phyloP scores from a whole-genome alignment of 2,888 invertebrate species.

The Lissocephala sabroskyi region DNA sequence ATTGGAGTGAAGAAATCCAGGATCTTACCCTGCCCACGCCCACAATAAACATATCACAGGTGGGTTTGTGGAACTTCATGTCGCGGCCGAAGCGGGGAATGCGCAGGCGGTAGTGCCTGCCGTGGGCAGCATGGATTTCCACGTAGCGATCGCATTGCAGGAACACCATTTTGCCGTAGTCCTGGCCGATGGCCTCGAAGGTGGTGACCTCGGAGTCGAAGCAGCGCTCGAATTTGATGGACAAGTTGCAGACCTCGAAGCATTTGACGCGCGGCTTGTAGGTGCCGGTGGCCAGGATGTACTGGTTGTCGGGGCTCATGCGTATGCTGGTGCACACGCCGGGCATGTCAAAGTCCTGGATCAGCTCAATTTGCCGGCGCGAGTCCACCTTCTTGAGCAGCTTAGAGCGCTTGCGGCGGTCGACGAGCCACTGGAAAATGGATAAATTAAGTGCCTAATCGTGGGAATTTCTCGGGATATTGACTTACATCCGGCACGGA shows the following conservation, averaged over 20 bases:
- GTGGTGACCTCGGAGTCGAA: slow-evolving; percentile 97
- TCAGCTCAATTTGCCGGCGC: slow-evolving; percentile 91
- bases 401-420: slow-evolving; percentile 84
- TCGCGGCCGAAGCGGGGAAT: slow-evolving; percentile 97
- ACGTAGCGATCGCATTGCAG: slow-evolving; percentile 91
- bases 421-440: slow-evolving; percentile 84
- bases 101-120: slow-evolving; percentile 89
- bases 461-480: not conserved
- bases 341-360: slow-evolving; percentile 99
- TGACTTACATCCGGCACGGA: slow-evolving; percentile 93
- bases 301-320: slow-evolving; percentile 92
- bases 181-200: slow-evolving; percentile 93
- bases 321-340: slow-evolving; percentile 88
- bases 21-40: slow-evolving; percentile 87
- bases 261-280: slow-evolving; percentile 98
- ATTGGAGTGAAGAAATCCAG: too few relatives aligned
- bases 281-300: slow-evolving; percentile 91
- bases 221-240: slow-evolving; percentile 97
- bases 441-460: not conserved
- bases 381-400: slow-evolving; percentile 93
- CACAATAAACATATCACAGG: slow-evolving; percentile 93
- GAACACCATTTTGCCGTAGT: slow-evolving; percentile 92
- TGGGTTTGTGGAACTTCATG: slow-evolving; percentile 89
- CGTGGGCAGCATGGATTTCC: slow-evolving; percentile 96
- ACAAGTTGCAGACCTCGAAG: slow-evolving; percentile 95